Conservation (phyloP, 2,113 vertebrate species). For the Oxyruncus cristatus region DNA sequence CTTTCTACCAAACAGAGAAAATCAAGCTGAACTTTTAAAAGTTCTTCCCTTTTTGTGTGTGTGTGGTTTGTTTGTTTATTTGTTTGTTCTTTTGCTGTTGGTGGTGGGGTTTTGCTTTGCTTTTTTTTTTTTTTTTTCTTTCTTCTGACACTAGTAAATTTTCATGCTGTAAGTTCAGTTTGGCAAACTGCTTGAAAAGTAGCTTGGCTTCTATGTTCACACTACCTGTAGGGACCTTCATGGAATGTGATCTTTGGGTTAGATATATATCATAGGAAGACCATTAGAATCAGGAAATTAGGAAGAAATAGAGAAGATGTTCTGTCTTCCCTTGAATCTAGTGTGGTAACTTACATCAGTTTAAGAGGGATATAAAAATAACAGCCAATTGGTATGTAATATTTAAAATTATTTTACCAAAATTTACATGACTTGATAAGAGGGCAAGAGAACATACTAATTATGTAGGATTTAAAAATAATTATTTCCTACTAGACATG, state of each 20-base stretch:
- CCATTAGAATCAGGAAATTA: not conserved
- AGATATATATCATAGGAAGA: not conserved
- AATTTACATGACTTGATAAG: not conserved
- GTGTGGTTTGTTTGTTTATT: not conserved
- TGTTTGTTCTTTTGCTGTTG: not conserved
- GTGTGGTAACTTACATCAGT: not conserved
- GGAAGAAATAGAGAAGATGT: not conserved
- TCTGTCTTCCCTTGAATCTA: not conserved
- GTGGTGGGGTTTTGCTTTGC: not conserved
- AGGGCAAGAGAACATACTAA: not conserved
- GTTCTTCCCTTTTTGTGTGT: not conserved
- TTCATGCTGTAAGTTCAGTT: not conserved
- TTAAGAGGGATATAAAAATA: not conserved
- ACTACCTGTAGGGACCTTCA: rapidly evolving
- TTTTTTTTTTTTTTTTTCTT: not conserved
- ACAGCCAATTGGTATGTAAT: not conserved
- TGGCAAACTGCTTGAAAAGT: not conserved
- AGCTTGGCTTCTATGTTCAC: not conserved
- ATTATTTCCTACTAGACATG: not conserved
- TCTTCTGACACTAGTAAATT: not conserved
- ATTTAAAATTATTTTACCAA: not conserved
- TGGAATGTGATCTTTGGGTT: not conserved
- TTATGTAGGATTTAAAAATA: not conserved
- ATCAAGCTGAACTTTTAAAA: not conserved
- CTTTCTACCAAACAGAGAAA: not conserved